Percentiles rank a stretch among this genome's conserved stretches.
These are phyloP conservation scores for Pterocles orientalis DNA, from an alignment of 2,113 vertebrate genomes.

Conservation along the genomic window DNA sequence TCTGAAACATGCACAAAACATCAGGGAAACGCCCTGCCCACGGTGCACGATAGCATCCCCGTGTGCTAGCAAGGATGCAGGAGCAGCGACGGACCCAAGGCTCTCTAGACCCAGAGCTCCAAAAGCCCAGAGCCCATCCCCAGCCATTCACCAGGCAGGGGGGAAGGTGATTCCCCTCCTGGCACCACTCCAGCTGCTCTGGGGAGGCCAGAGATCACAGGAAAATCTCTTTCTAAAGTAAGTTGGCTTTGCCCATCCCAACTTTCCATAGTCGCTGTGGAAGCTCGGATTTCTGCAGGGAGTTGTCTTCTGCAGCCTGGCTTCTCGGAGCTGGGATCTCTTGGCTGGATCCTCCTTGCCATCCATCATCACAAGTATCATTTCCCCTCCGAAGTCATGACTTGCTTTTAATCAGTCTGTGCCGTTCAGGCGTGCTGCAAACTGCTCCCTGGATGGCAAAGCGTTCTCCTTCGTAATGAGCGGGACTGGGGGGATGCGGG, in stretches of 20 bases:
- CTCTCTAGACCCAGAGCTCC: neutral
- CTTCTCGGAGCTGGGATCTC: neutral
- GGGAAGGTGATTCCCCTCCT: neutral
- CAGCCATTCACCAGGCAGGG: neutral
- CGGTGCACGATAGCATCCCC: accelerated
- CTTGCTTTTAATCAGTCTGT: neutral
- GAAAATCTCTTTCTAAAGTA: neutral
- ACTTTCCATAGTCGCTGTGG: neutral
- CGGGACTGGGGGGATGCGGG: neutral
- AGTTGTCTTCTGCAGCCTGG: neutral
- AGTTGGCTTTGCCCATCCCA: neutral
- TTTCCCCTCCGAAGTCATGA: neutral
- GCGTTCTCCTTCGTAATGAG: neutral
- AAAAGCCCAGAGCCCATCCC: neutral
- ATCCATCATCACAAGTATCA: neutral
- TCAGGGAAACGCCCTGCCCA: accelerated
- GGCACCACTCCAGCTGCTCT: accelerated
- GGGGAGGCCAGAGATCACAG: neutral
- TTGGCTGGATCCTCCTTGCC: neutral
- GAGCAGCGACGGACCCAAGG: neutral
- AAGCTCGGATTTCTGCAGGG: neutral
- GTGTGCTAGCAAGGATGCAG: accelerated
- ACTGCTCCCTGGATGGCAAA: neutral
- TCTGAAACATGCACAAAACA: accelerated
- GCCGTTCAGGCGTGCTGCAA: neutral